A percentile compares a stretch with the other conserved stretches of the same genome.
Conservation (phyloP, 53 echinoderm and acorn worm species). For the Luidia sarsii region DNA sequence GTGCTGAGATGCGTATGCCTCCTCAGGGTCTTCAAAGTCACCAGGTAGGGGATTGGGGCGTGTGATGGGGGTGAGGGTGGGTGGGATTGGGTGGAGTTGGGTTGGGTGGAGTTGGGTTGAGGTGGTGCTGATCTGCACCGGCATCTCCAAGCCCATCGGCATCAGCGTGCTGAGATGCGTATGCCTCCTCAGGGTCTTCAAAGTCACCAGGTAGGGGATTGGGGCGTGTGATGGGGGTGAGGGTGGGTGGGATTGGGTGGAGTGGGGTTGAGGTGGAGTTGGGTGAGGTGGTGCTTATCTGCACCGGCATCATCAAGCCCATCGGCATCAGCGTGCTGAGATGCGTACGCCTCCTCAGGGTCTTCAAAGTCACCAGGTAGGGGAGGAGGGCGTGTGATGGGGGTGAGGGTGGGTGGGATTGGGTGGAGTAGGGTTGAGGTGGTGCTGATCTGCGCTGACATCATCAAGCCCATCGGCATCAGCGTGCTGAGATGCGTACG, state of each 20-base stretch:
- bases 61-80: neutral
- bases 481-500: too few relatives aligned
- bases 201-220: constrained; percentile 86
- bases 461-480: too few relatives aligned
- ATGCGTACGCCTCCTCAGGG: too few relatives aligned
- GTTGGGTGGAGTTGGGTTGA: too few relatives aligned
- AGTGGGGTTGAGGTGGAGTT: too few relatives aligned
- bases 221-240: neutral
- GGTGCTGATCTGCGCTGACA: too few relatives aligned
- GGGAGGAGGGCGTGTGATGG: too few relatives aligned
- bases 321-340: too few relatives aligned
- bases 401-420: too few relatives aligned
- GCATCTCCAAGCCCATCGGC: constrained; percentile 81
- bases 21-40: constrained; percentile 96
- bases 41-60: constrained; percentile 63
- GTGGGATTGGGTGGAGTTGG: neutral
- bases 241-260: neutral
- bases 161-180: constrained; percentile 99
- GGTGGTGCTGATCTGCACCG: neutral
- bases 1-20: constrained; percentile 95
- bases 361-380: too few relatives aligned
- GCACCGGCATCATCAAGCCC: too few relatives aligned
- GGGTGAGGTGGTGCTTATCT: neutral
- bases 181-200: constrained; percentile 91
- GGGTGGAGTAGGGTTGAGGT: too few relatives aligned